Conservation (phyloP, 2,888 invertebrate species). For the Drosophila fungiperda region DNA sequence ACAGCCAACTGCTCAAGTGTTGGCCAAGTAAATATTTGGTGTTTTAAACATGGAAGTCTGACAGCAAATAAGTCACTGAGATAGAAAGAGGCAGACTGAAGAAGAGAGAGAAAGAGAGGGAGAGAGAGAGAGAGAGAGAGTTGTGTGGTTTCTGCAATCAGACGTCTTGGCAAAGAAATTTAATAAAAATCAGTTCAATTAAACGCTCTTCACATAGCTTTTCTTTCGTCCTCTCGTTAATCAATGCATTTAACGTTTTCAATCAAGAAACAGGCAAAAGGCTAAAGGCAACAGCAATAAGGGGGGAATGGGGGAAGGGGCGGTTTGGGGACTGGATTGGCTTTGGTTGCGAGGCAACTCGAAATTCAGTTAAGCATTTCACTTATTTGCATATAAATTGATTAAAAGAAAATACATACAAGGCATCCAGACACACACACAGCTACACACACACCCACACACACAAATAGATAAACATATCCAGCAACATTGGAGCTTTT, state of each 20-base stretch:
- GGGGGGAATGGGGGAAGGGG: not conserved
- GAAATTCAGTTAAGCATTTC: slow-evolving; percentile 79
- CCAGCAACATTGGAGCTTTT: slow-evolving; percentile 37
- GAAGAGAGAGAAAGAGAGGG: not conserved
- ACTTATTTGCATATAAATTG: slow-evolving; percentile 83
- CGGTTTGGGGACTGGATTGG: slow-evolving; percentile 6
- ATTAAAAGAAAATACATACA: slow-evolving; percentile 76
- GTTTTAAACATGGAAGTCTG: slow-evolving; percentile 27
- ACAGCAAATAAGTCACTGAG: not conserved
- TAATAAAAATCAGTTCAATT: slow-evolving; percentile 76
- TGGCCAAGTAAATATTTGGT: slow-evolving; percentile 63
- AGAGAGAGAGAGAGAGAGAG: not conserved
- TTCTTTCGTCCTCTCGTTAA: slow-evolving; percentile 57
- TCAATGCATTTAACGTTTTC: slow-evolving; percentile 78
- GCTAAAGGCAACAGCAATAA: slow-evolving; percentile 24
- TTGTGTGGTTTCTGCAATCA: slow-evolving; percentile 69
- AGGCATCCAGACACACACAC: slow-evolving; percentile 33
- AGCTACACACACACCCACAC: slow-evolving; percentile 21
- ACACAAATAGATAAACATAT: slow-evolving; percentile 16
- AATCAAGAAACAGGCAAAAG: slow-evolving; percentile 74
- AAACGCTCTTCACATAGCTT: slow-evolving; percentile 58
- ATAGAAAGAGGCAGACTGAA: not conserved
- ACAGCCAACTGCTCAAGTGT: slow-evolving; percentile 46
- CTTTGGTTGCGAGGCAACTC: slow-evolving; percentile 61
- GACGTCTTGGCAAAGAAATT: slow-evolving; percentile 62